Conservation (phyloP, 2,888 invertebrate species). For the Hypselothyrea guttata region DNA sequence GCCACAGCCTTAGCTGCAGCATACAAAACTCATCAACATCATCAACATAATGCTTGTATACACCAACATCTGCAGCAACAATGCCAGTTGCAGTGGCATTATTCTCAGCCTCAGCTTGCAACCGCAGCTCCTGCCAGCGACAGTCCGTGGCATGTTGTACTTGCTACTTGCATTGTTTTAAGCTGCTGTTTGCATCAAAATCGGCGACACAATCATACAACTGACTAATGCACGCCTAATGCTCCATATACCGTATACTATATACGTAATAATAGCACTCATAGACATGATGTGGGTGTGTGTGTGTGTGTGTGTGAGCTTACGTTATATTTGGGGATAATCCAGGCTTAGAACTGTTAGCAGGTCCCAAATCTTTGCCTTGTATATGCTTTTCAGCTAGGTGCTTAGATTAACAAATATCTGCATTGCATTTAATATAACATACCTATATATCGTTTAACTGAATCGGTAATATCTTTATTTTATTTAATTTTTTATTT, state of each 20-base stretch:
- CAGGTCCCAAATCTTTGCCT: too few relatives aligned
- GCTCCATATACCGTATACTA: conserved; percentile 30
- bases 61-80: conserved; percentile 15
- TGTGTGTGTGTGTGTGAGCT: too few relatives aligned
- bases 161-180: conserved; percentile 32
- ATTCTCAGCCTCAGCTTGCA: conserved; percentile 22
- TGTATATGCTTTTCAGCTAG: too few relatives aligned
- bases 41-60: conserved; percentile 39
- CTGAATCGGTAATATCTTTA: too few relatives aligned
- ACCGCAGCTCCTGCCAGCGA: conserved; percentile 37
- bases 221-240: conserved; percentile 51
- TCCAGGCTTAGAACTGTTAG: too few relatives aligned
- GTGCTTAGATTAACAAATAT: too few relatives aligned
- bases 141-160: conserved; percentile 45
- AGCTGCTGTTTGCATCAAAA: conserved; percentile 13
- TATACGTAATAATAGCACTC: conserved; percentile 49
- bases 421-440: too few relatives aligned
- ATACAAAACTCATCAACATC: conserved; percentile 72
- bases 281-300: too few relatives aligned
- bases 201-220: conserved; percentile 41
- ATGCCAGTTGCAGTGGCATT: conserved; percentile 13
- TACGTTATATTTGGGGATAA: too few relatives aligned
- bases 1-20: conserved; percentile 36
- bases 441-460: too few relatives aligned
- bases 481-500: too few relatives aligned